Base-by-base conservation (phyloP, 2,797 vertebrate species). In the Paedocypris micromegethes region DNA sequence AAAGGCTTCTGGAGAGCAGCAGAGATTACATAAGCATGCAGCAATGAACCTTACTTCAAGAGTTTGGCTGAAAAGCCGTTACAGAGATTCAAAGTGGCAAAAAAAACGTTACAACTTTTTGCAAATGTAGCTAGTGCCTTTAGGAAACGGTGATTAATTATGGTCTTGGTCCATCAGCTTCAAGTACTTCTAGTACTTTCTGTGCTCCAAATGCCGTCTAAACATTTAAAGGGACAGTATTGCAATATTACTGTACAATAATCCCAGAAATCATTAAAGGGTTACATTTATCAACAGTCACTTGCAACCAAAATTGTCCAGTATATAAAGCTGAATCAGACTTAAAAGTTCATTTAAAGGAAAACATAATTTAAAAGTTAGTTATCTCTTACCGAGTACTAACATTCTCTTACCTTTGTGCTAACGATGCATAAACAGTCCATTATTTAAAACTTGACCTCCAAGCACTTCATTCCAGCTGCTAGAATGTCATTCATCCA, bases 401-500 rank as follows among this genome's bases (percentile, higher is more conserved):
- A 9, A 41, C 6, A 9, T 9, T 44, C 42, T 69, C 88, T 88
- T 84, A 87, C 88, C 88, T 88, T 88, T 54, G 87, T 88, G 71
- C 83, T 88, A 72, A 89, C 85, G 78, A 89, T 88, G 72, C 88
- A 89, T 69, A 89, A 86, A 79, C 88, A 89, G 64, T 89, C 87
- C 88, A 89, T 89, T 72, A 73, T 86, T 65, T 45, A 68, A 43
- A 74, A 67, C 44, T 9, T 66, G 8, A 68, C 73, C 44, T 66
- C 80, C 69, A 51, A 69, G 65, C 70, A 54, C 67, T 51, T 70
- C 70, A 60, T 57, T 8, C 66, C 55, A 66, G 58, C 53, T 77
- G 83, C 70, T 82, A 80, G 76, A 86, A 49, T 68, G 45, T 43
- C 57, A 53, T 44, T 41, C 2, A 44, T 5, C 42, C 49, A 57